These are phyloP conservation scores for Speoplatyrhinus poulsoni DNA, from an alignment of 2,113 vertebrate genomes.

Conservation along the genomic window DNA sequence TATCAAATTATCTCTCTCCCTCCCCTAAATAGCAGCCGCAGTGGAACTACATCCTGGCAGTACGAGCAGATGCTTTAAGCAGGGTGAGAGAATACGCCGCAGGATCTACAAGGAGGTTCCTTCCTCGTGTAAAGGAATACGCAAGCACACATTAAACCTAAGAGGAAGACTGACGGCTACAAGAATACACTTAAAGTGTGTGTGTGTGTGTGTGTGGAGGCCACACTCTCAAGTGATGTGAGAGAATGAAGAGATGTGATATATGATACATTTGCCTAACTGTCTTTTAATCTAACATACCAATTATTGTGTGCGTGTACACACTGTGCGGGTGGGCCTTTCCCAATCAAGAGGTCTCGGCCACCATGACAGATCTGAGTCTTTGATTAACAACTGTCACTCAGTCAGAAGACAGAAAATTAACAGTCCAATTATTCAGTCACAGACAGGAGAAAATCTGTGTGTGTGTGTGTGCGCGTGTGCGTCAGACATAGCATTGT, in stretches of 20 bases:
- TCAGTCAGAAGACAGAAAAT: neutral
- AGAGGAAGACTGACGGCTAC: constrained; percentile 34
- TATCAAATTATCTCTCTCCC: constrained; percentile 44
- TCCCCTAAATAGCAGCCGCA: constrained; percentile 53
- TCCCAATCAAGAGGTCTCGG: constrained; percentile 11
- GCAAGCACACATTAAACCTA: constrained; percentile 3
- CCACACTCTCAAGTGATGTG: neutral
- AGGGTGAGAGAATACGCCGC: constrained; percentile 32
- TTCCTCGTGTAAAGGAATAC: constrained; percentile 39
- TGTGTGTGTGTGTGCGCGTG: neutral
- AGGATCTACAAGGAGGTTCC: constrained; percentile 30
- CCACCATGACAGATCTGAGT: constrained; percentile 4
- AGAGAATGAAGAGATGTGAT: neutral
- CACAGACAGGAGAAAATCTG: neutral
- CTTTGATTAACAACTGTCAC: constrained; percentile 25
- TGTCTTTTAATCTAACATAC: constrained; percentile 13
- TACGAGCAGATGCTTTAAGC: constrained; percentile 64
- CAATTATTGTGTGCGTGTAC: constrained; percentile 3
- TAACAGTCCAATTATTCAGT: constrained; percentile 13
- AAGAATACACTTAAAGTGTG: constrained; percentile 49
- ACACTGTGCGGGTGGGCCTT: constrained; percentile 10
- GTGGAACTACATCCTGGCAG: constrained; percentile 29
- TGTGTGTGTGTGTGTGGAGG: neutral
- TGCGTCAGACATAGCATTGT: neutral
- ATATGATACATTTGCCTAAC: constrained; percentile 5